Evolutionary conservation across 2,113 vertebrate species (phyloP).

Genomic region (Festucalex cinctus): DNA sequence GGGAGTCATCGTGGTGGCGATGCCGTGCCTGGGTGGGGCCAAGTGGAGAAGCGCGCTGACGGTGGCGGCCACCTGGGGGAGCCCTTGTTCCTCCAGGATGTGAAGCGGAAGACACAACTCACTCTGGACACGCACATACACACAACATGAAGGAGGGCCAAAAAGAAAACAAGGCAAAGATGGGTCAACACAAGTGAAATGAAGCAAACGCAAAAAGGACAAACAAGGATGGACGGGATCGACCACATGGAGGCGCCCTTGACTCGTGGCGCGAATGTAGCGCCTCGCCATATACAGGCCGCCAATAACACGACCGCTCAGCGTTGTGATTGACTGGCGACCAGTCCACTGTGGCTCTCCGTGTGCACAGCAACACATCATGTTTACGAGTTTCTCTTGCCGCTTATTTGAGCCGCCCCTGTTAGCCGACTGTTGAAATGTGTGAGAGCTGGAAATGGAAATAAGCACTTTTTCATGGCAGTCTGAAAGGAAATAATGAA

Average conservation of each 20-base stretch:
- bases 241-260: not conserved
- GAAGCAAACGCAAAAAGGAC: constrained; percentile 25
- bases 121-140: constrained; percentile 69
- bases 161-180: constrained; percentile 26
- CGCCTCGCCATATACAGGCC: too few relatives aligned
- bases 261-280: too few relatives aligned
- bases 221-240: not conserved
- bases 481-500: too few relatives aligned
- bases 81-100: constrained; percentile 96
- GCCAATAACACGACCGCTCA: too few relatives aligned
- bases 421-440: too few relatives aligned
- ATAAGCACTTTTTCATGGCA: too few relatives aligned
- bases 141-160: constrained; percentile 8
- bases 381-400: too few relatives aligned
- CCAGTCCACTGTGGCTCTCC: too few relatives aligned
- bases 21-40: constrained; percentile 81
- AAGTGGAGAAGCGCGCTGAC: constrained; percentile 88
- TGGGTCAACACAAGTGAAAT: constrained; percentile 53
- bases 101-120: constrained; percentile 96
- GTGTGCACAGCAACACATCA: too few relatives aligned
- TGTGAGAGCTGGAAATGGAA: too few relatives aligned
- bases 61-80: constrained; percentile 89
- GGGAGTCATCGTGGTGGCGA: constrained; percentile 19
- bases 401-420: too few relatives aligned
- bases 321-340: too few relatives aligned